Percentiles rank a stretch among this genome's conserved stretches.
Conservation (phyloP, 2,797 vertebrate species). For the Brachymystax lenok region DNA sequence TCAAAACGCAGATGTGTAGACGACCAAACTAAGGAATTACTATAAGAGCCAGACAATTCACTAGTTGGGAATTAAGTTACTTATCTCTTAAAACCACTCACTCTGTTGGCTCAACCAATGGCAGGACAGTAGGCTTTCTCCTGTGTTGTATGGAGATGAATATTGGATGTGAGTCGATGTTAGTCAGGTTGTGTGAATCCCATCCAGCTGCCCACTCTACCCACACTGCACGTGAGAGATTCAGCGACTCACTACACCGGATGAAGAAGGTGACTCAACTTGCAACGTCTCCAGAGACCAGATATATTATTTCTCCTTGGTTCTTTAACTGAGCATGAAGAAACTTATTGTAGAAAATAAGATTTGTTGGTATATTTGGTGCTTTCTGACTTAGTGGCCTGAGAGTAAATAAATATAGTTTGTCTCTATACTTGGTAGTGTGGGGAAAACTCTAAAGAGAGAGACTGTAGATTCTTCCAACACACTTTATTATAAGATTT, state of each 20-base stretch:
- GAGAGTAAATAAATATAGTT: neutral
- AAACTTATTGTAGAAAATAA: neutral
- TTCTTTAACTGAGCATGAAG: neutral
- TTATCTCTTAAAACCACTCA: neutral
- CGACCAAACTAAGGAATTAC: neutral
- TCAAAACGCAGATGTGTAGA: neutral
- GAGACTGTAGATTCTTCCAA: no score
- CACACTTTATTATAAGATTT: no score
- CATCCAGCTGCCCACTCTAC: neutral
- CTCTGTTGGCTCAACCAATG: neutral
- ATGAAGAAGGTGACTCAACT: constrained; percentile 2
- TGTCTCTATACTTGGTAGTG: neutral
- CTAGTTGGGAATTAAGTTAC: neutral
- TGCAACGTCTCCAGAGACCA: neutral
- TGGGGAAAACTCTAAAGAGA: no score
- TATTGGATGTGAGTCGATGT: neutral
- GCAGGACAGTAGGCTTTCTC: neutral
- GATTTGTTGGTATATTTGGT: neutral
- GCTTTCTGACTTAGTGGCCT: neutral
- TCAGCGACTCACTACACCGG: neutral
- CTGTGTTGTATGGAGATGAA: neutral
- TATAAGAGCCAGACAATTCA: neutral
- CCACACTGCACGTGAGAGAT: constrained; percentile 1
- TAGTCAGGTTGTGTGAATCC: neutral
- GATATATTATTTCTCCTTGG: neutral